These are phyloP conservation scores for Varanus komodoensis DNA, from an alignment of 2,113 vertebrate genomes.

Conservation along the genomic window DNA sequence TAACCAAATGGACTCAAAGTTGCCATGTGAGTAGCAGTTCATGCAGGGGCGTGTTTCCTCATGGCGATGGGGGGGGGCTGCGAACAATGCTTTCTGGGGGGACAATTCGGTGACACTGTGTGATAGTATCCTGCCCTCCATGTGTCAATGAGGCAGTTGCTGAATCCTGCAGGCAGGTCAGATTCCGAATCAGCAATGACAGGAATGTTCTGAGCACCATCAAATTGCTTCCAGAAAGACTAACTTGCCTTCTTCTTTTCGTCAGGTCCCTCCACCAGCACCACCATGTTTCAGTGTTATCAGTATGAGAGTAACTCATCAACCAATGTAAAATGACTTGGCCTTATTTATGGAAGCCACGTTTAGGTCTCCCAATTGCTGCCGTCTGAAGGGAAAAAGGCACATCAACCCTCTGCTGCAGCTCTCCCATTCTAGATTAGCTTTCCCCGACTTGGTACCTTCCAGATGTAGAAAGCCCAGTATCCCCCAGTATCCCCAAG, in stretches of 20 bases:
- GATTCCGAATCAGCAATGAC: not conserved
- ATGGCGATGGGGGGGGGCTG: not conserved
- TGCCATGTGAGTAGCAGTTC: constrained; percentile 32
- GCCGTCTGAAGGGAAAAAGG: not conserved
- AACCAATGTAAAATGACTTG: not conserved
- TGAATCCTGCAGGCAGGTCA: not conserved
- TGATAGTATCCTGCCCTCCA: not conserved
- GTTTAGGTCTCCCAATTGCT: not conserved
- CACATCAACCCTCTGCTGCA: too few relatives aligned
- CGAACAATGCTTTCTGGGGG: not conserved
- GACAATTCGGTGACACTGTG: constrained; percentile 21
- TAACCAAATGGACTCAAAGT: not conserved
- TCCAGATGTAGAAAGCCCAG: too few relatives aligned
- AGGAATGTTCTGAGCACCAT: not conserved
- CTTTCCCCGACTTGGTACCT: too few relatives aligned
- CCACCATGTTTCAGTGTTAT: not conserved
- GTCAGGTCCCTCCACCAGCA: too few relatives aligned
- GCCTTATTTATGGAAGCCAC: not conserved
- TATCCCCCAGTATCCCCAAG: too few relatives aligned
- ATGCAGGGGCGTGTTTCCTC: not conserved
- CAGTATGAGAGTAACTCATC: not conserved
- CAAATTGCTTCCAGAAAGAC: accelerated
- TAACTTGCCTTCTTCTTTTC: not conserved
- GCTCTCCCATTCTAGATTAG: not conserved
- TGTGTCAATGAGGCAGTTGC: not conserved